Percentiles rank a stretch among this genome's conserved stretches.
These are phyloP conservation scores for Tapirus indicus DNA, from an alignment of 2,797 vertebrate genomes.

Conservation along the genomic window DNA sequence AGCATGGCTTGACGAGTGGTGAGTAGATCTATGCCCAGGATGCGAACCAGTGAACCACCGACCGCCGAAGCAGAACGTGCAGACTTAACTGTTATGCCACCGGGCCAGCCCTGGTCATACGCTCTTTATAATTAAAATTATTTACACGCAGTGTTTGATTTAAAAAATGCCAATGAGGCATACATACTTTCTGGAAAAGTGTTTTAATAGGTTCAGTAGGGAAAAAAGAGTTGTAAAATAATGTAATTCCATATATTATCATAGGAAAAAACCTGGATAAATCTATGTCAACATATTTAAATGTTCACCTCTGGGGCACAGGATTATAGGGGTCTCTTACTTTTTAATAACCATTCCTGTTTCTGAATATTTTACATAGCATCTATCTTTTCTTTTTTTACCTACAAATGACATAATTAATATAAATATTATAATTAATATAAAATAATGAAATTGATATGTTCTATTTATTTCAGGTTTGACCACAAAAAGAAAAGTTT, in stretches of 20 bases:
- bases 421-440: background rate
- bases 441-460: background rate
- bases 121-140: background rate
- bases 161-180: background rate
- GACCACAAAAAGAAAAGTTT: background rate
- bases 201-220: background rate
- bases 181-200: background rate
- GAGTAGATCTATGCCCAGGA: too few species aligned
- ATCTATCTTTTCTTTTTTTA: background rate
- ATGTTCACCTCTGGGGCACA: background rate
- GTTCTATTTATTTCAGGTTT: background rate
- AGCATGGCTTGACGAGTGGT: too few species aligned
- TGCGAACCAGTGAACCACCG: too few species aligned
- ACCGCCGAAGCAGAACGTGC: too few species aligned
- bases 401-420: background rate
- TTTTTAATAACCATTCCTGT: background rate
- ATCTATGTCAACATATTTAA: background rate
- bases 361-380: background rate
- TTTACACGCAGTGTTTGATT: background rate
- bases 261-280: background rate
- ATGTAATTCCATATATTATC: background rate
- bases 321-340: background rate
- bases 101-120: too few species aligned
- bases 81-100: too few species aligned
- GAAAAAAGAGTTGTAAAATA: background rate